Conservation (phyloP, 1,140 invertebrate species). For the Gonioctena quinquepunctata region DNA sequence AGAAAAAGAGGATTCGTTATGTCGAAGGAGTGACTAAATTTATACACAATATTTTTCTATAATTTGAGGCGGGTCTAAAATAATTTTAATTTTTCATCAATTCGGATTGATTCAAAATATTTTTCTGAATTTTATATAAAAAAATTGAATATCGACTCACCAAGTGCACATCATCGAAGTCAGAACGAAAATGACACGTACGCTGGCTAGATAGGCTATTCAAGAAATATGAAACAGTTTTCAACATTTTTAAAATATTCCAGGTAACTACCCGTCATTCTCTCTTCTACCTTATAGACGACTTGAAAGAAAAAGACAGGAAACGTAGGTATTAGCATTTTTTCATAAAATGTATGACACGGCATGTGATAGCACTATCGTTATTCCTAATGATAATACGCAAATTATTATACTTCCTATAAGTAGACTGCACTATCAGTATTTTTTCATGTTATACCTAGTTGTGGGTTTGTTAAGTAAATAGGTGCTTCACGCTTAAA, state of each 20-base stretch:
- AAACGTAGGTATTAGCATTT: not conserved
- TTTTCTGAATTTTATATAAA: no score
- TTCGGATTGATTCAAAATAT: no score
- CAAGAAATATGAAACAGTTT: conserved; percentile 12
- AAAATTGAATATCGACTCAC: conserved; percentile 1
- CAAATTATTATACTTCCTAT: conserved; percentile 22
- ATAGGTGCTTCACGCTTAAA: not conserved
- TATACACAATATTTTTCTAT: no score
- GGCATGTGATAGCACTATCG: conserved; percentile 13
- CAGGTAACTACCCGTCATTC: not conserved
- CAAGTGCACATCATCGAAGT: not conserved
- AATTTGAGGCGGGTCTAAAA: no score
- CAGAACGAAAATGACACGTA: conserved; percentile 10
- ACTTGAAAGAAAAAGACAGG: not conserved
- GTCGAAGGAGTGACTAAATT: no score
- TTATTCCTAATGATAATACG: conserved; percentile 17
- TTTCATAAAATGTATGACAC: conserved; percentile 8
- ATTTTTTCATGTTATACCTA: conserved; percentile 17
- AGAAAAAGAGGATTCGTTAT: no score
- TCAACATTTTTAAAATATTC: conserved; percentile 19
- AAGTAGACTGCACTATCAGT: conserved; percentile 17
- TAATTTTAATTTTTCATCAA: no score
- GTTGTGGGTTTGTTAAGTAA: not conserved
- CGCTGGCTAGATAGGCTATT: not conserved
- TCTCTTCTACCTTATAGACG: not conserved